A percentile compares a stretch with the other conserved stretches of the same genome.
Conservation (phyloP, 2,888 invertebrate genomes). For the Lumbricus terrestris region DNA sequence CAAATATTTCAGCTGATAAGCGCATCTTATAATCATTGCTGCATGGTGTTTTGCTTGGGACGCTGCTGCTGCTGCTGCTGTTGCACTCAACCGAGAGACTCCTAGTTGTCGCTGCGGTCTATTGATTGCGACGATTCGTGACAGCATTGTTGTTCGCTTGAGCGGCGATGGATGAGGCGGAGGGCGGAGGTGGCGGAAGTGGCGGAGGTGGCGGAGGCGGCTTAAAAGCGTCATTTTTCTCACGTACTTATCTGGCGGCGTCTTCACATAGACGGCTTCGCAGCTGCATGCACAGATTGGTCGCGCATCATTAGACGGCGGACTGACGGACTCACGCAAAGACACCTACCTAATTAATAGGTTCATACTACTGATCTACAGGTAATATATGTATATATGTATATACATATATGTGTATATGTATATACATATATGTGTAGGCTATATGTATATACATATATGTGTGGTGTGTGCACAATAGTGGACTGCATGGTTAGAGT, state of each 20-base stretch:
- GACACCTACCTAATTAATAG: neutral
- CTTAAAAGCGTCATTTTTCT: neutral
- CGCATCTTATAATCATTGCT: slow-evolving; percentile 3
- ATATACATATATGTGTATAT: no score
- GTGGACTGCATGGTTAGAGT: no score
- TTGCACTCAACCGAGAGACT: no score
- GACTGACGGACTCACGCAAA: neutral
- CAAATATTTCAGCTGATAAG: neutral
- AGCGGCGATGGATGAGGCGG: neutral
- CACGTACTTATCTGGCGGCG: neutral
- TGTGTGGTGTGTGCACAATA: no score
- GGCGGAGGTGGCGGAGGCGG: neutral
- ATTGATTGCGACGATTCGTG: neutral
- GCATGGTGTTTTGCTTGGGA: no score
- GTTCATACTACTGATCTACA: neutral
- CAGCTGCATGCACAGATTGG: neutral
- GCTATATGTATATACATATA: no score
- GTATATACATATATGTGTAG: neutral
- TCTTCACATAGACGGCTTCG: neutral
- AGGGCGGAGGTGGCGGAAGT: neutral
- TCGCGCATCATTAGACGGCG: neutral
- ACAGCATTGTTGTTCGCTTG: neutral
- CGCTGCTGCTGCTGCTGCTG: no score
- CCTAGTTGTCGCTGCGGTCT: neutral
- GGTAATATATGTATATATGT: neutral